Evolutionary conservation across 2,113 vertebrate species (phyloP), one percentile per base, ranked within the genome.

Genomic region (Anoura caudifer): DNA sequence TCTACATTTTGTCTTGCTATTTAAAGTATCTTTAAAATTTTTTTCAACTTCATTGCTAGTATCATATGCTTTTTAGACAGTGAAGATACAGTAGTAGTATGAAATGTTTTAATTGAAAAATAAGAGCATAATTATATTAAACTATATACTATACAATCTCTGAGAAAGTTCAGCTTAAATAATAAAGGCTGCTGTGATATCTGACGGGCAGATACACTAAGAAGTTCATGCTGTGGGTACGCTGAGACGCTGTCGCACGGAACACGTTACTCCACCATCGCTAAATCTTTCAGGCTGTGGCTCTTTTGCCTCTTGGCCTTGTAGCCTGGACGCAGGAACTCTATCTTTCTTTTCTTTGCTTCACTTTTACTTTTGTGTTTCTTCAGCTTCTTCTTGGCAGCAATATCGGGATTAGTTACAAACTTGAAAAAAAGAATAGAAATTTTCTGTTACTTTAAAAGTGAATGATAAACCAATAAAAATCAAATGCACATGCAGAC

Each of bases 331-430:
- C 98, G 99, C 19, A 99, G 97, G 88, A 99, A 98, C 94, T 99
- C 99, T 2, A 99, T 99, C 98, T 99, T 99, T 96, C 99, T 99
- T 97, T 99, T 99, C 97, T 98, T 99, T 14, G 99, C 99, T 98
- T 99, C 99, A 0, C 98, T 99, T 98, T 99, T 99, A 96, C 99
- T 99, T 97, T 98, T 99, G 94, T 99, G 99, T 97, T 99, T 99
- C 98, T 99, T 99, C 45, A 99, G 93, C 96, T 99, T 99, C 97
- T 99, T 99, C 98, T 99, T 99, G 31, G 99, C 99, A 70, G 99
- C 99, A 22, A 99, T 96, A n/a, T 99, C 99, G 1, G 99, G 99
- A 97, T 99, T 99, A 1, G 99, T 98, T 47, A 99, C 99, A 63
- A 99, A 98, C 99, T 99, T 91, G 47, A 87, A 33, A 88, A 96